phyloP scores from a whole-genome alignment of 2,113 vertebrate species.

The Smithornis capensis region DNA sequence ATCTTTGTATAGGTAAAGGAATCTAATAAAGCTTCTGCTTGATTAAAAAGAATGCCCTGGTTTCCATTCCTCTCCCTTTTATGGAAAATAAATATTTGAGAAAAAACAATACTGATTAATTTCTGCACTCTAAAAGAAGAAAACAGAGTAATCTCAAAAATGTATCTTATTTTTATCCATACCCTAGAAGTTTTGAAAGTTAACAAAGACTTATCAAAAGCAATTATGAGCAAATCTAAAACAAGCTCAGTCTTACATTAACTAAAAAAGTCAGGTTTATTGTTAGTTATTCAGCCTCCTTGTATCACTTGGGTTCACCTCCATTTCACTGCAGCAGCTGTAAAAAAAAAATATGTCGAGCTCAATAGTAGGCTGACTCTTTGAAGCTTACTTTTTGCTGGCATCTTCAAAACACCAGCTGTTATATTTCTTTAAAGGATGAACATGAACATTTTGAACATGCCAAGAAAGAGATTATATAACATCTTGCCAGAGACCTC shows the following conservation, averaged over 20 bases:
- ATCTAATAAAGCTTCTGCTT: not conserved
- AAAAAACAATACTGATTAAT: not conserved
- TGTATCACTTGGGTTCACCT: not conserved
- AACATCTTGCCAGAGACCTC: not conserved
- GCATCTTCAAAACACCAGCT: conserved; percentile 12
- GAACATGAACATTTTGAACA: conserved; percentile 8
- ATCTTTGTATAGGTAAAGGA: not conserved
- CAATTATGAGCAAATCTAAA: not conserved
- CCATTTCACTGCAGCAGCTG: not conserved
- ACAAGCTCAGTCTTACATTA: not conserved
- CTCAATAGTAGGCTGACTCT: not conserved
- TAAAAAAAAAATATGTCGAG: not conserved
- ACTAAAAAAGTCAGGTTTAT: not conserved
- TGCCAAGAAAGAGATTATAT: not conserved
- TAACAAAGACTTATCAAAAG: not conserved
- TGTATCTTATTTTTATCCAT: not conserved
- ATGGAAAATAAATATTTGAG: not conserved
- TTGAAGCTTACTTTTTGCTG: conserved; percentile 2
- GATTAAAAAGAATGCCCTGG: not conserved
- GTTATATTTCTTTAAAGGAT: conserved; percentile 9
- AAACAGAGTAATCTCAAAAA: not conserved
- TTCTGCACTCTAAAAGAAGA: not conserved
- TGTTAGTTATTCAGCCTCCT: not conserved
- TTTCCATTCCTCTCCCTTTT: not conserved
- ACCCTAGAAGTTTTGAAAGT: not conserved